phyloP scores from a whole-genome alignment of 2,888 invertebrate species.

The Camponotus fellah region DNA sequence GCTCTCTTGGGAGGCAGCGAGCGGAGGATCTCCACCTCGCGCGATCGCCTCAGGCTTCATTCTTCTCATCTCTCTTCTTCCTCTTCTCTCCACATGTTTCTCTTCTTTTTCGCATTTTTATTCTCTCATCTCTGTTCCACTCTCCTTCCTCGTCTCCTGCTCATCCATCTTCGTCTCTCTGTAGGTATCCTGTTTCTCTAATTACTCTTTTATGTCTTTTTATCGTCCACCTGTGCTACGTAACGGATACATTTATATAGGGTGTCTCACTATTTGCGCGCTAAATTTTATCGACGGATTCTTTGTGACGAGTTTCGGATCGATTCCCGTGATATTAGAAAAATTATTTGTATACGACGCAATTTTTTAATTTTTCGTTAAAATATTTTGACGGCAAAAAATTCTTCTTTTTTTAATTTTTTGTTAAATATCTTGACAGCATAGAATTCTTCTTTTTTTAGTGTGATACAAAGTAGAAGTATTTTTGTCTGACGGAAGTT shows the following conservation, averaged over 20 bases:
- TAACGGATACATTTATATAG: constrained; percentile 41
- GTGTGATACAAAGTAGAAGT: not conserved
- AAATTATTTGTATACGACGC: not conserved
- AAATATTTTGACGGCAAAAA: not conserved
- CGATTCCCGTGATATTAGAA: not conserved
- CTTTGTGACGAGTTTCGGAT: not conserved
- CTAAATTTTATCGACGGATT: not conserved
- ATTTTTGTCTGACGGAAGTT: too few relatives aligned
- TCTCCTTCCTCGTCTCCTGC: constrained; percentile 62
- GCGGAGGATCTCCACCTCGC: constrained; percentile 36
- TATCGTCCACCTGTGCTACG: constrained; percentile 60
- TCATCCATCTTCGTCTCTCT: constrained; percentile 60
- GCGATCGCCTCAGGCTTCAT: constrained; percentile 32
- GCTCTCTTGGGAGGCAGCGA: constrained; percentile 43
- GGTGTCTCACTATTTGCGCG: constrained; percentile 1
- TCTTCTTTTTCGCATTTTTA: constrained; percentile 67
- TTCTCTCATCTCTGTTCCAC: constrained; percentile 51
- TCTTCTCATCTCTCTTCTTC: constrained; percentile 30
- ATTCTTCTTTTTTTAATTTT: not conserved
- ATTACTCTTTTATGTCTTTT: constrained; percentile 51
- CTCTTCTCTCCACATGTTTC: constrained; percentile 51
- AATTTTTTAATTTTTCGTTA: not conserved
- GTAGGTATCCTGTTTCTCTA: constrained; percentile 53
- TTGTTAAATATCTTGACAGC: not conserved
- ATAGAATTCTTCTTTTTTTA: not conserved